Conservation (phyloP, 2,888 invertebrate genomes). For the Eustalomyia histrio region DNA sequence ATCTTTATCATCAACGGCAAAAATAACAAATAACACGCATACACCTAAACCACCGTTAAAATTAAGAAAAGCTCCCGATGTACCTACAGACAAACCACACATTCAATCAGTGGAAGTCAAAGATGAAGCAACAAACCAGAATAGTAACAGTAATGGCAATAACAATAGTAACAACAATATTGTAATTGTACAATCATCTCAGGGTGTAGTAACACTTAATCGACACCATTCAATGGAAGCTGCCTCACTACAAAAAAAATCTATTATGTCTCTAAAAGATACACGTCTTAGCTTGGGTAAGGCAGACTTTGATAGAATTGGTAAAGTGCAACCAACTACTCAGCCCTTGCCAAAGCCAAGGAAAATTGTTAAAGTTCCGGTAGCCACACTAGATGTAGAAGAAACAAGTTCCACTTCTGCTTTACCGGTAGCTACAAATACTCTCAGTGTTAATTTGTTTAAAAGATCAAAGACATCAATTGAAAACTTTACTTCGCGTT, state of each 20-base stretch:
- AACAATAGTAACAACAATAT: slow-evolving; percentile 52
- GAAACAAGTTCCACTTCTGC: slow-evolving; percentile 63
- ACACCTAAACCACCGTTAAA: slow-evolving; percentile 73
- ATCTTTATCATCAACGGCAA: slow-evolving; percentile 42
- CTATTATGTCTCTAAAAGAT: slow-evolving; percentile 71
- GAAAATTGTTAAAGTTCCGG: slow-evolving; percentile 75
- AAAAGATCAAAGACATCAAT: slow-evolving; percentile 77
- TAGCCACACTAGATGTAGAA: slow-evolving; percentile 75
- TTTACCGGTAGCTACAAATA: slow-evolving; percentile 25
- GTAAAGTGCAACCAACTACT: slow-evolving; percentile 69
- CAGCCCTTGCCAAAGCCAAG: slow-evolving; percentile 75
- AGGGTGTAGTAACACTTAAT: slow-evolving; percentile 69
- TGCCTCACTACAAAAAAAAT: slow-evolving; percentile 62
- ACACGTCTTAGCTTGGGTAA: slow-evolving; percentile 74
- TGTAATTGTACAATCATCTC: slow-evolving; percentile 68
- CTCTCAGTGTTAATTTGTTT: slow-evolving; percentile 68
- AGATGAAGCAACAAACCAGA: slow-evolving; percentile 58
- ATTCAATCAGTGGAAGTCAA: slow-evolving; percentile 65
- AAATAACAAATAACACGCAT: slow-evolving; percentile 55
- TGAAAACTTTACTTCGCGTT: slow-evolving; percentile 71
- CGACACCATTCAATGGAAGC: slow-evolving; percentile 72
- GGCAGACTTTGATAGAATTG: slow-evolving; percentile 73
- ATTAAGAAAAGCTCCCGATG: slow-evolving; percentile 76
- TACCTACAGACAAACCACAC: slow-evolving; percentile 72
- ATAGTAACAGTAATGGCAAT: not conserved